phyloP scores from a whole-genome alignment of 1,140 invertebrate genomes.

The Arion vulgaris region DNA sequence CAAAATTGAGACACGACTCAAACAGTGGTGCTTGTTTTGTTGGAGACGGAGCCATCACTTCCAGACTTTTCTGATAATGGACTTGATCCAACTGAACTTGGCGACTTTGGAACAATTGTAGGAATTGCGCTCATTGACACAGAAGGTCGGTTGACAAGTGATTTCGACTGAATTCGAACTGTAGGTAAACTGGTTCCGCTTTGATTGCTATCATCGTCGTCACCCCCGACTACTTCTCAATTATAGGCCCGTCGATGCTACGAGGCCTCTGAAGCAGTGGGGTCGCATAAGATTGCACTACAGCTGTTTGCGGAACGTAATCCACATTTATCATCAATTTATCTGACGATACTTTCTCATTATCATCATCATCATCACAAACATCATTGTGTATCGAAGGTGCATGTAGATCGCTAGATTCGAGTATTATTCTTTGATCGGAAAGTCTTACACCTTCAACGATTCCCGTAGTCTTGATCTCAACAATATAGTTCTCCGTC shows the following conservation, averaged over 20 bases:
- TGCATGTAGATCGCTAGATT: background rate
- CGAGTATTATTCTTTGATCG: constrained; percentile 2
- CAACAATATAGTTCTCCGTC: constrained; percentile 1
- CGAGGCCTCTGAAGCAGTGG: background rate
- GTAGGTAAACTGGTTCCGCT: background rate
- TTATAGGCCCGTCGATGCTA: background rate
- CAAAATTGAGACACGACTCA: no score
- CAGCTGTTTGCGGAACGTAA: background rate
- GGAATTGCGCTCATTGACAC: background rate
- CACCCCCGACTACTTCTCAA: constrained; percentile 1
- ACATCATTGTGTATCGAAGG: background rate
- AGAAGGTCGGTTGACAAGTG: background rate
- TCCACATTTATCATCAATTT: background rate
- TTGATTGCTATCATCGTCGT: background rate
- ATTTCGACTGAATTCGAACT: background rate
- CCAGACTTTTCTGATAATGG: constrained; percentile 3
- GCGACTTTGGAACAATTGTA: background rate
- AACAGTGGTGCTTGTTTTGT: constrained; percentile 14
- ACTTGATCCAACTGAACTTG: constrained; percentile 5
- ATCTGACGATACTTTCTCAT: background rate
- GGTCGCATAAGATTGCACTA: background rate
- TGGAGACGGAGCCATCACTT: background rate
- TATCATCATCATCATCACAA: background rate
- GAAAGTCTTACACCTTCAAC: constrained; percentile 19
- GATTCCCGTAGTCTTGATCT: background rate